phyloP scores from a whole-genome alignment of 2,797 vertebrate genomes.

The Enteromius unitaeniatus region DNA sequence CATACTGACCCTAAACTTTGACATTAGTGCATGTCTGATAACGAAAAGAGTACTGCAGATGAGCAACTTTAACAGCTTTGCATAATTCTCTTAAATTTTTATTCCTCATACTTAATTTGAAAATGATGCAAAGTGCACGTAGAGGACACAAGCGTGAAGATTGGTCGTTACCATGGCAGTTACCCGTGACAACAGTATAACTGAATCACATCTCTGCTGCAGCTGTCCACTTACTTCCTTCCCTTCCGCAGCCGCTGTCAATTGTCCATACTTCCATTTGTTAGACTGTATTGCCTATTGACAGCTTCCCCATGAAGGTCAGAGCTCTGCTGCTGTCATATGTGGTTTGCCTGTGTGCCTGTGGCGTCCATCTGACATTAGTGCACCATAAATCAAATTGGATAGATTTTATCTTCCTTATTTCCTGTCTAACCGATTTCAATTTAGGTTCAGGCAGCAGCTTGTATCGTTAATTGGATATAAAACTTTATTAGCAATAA shows the following conservation, averaged over 20 bases:
- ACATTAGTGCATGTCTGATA: neutral
- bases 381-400: constrained; percentile 42
- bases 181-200: constrained; percentile 21
- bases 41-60: neutral
- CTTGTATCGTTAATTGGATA: constrained; percentile 50
- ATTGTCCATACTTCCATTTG: constrained; percentile 23
- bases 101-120: neutral
- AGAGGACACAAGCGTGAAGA: constrained; percentile 9
- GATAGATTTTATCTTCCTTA: constrained; percentile 52
- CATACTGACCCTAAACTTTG: neutral
- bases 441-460: constrained; percentile 42
- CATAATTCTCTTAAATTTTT: constrained; percentile 1
- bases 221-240: constrained; percentile 35
- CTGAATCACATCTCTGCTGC: constrained; percentile 41
- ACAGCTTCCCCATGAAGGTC: constrained; percentile 49
- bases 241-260: constrained; percentile 6
- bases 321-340: constrained; percentile 33
- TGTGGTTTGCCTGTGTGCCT: constrained; percentile 29
- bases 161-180: constrained; percentile 21
- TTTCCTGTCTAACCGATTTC: constrained; percentile 52
- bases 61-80: constrained; percentile 1
- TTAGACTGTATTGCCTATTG: constrained; percentile 52
- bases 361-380: constrained; percentile 30
- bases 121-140: constrained; percentile 5
- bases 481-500: constrained; percentile 39